Evolutionary conservation across 2,797 vertebrate genomes (phyloP), one percentile per base, ranked within the genome.

Genomic region (Martes flavigula): DNA sequence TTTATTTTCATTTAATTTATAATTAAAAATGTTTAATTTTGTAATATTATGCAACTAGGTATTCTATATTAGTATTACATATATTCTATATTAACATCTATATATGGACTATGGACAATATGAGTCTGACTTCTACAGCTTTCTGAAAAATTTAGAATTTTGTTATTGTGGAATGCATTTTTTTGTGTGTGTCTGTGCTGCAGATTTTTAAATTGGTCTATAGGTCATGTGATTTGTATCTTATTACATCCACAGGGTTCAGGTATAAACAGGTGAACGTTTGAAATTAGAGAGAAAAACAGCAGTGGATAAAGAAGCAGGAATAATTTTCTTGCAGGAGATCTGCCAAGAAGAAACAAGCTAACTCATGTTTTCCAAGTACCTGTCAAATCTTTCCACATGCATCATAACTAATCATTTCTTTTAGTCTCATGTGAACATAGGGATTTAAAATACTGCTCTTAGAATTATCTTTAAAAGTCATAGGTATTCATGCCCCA

Each of bases 1-100:
- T 97, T 98, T 97, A 97, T 97, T 98, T 90, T 96, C 35, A 88
- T 96, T 93, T 98, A 78, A 98, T 98, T 87, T 96, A 98, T 98
- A 98, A 97, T 75, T 97, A 96, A 94, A 23, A 75, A 88, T 62
- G 8, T 56, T 97, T 60, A 58, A 97, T 97, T 98, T 98, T 96
- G 97, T 96, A 97, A 25, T 96, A 96, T 97, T 98, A 97, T 60
- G 92, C 23, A 0, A 0, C 87, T 95, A 94, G 89, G 96, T 78
- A 87, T 95, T 97, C 87, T 94, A 96, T 51, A 11, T 43, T 94
- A 96, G 77, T 87, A 97, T 21, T 81, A 20, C 95, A 85, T 77
- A 14, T 60, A 20, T 72, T 92, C 62, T 91, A 68, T 70, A 30
- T 66, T 84, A 54, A 48, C 25, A 85, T 66, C 13, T 38, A 9